Evolutionary conservation across 2,888 invertebrate species (phyloP).

Genomic region (Pemphredon lugubris): DNA sequence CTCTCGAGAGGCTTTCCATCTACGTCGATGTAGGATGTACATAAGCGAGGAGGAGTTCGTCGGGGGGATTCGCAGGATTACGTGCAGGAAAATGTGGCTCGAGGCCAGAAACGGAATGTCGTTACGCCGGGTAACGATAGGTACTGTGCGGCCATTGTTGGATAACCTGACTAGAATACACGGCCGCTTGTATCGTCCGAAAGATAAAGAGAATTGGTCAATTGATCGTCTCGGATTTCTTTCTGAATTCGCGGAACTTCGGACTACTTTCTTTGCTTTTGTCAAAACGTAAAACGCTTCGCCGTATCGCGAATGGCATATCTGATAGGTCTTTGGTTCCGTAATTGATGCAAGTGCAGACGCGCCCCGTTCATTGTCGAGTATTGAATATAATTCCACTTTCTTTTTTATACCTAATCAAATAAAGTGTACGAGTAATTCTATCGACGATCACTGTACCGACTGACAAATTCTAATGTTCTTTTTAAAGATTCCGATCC

Average conservation of each 20-base stretch:
- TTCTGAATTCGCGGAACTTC: neutral
- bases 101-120: constrained; percentile 67
- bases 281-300: too few relatives aligned
- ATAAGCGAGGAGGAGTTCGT: constrained; percentile 46
- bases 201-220: constrained; percentile 52
- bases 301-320: too few relatives aligned
- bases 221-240: constrained; percentile 12
- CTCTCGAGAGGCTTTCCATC: constrained; percentile 33
- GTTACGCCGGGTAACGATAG: constrained; percentile 68
- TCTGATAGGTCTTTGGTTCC: too few relatives aligned
- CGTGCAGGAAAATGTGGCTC: constrained; percentile 72
- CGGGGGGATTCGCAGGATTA: constrained; percentile 65
- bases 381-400: too few relatives aligned
- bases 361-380: too few relatives aligned
- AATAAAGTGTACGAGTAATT: too few relatives aligned
- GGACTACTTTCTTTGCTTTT: neutral
- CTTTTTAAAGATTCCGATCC: too few relatives aligned
- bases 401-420: too few relatives aligned
- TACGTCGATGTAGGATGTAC: constrained; percentile 33
- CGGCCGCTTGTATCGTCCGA: constrained; percentile 20
- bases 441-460: too few relatives aligned
- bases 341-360: too few relatives aligned
- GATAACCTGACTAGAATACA: constrained; percentile 60
- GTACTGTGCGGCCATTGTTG: constrained; percentile 63
- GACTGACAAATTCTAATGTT: too few relatives aligned